Evolutionary conservation across 2,113 vertebrate genomes (phyloP).

Genomic region (Pangasianodon gigas): DNA sequence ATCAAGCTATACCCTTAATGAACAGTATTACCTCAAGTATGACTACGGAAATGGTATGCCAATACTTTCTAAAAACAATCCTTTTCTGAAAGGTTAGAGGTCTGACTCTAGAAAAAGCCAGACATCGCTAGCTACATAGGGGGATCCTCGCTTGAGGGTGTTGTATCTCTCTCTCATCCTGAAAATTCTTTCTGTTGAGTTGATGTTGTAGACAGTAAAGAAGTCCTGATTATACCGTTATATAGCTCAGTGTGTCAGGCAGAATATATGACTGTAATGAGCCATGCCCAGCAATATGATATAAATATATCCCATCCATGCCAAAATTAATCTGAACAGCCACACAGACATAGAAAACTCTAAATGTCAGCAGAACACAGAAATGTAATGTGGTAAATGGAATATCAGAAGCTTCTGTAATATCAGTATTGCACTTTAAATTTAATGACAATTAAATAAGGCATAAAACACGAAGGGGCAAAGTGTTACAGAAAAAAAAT

Average conservation of each 20-base stretch:
- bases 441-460: background rate
- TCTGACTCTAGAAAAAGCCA: background rate
- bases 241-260: background rate
- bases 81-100: background rate
- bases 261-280: background rate
- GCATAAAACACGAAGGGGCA: background rate
- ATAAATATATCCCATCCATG: background rate
- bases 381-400: background rate
- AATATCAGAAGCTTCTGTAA: background rate
- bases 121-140: background rate
- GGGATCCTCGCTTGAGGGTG: background rate
- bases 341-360: background rate
- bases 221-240: background rate
- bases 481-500: background rate
- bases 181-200: background rate
- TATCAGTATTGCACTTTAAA: background rate
- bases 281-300: background rate
- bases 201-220: background rate
- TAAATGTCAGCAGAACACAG: background rate
- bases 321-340: background rate
- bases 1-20: background rate
- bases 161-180: background rate
- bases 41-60: background rate
- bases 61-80: background rate
- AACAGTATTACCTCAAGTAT: background rate